These are phyloP conservation scores for Lordiphosa mommai DNA, from an alignment of 1,140 invertebrate genomes.

Conservation along the genomic window DNA sequence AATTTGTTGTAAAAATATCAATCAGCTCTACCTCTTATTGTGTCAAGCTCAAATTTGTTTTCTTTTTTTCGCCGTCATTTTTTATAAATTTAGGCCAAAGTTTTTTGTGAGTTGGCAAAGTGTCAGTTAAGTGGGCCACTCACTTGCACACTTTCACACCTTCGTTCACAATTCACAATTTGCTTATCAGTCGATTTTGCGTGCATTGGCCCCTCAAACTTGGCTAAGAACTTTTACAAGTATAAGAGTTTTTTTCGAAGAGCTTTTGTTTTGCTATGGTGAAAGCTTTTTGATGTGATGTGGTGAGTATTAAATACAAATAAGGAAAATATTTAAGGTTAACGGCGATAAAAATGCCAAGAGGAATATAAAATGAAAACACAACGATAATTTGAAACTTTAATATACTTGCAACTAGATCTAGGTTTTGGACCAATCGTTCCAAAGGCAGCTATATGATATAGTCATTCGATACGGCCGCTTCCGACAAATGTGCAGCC, in stretches of 20 bases:
- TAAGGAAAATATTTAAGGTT: not conserved
- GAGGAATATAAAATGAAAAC: too few relatives aligned
- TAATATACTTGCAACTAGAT: too few relatives aligned
- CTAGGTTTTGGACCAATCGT: too few relatives aligned
- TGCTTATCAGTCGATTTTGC: conserved; percentile 3
- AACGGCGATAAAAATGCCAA: too few relatives aligned
- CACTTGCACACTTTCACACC: conserved; percentile 6
- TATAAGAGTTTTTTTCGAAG: not conserved
- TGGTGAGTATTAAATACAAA: not conserved
- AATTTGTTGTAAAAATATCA: not conserved
- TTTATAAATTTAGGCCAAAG: conserved; percentile 24
- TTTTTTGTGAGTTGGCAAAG: conserved; percentile 38
- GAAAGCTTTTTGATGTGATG: conserved; percentile 11
- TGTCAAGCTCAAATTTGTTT: conserved; percentile 10
- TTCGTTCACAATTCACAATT: conserved; percentile 8
- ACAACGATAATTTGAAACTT: too few relatives aligned
- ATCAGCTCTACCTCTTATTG: not conserved
- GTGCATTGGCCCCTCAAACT: too few relatives aligned
- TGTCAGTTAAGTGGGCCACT: conserved; percentile 45
- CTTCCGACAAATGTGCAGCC: too few relatives aligned
- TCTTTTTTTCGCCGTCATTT: conserved; percentile 3
- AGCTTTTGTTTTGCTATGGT: not conserved
- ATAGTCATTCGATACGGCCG: too few relatives aligned
- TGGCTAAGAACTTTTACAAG: too few relatives aligned
- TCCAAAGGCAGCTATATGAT: too few relatives aligned